Base-by-base conservation (phyloP, 2,797 vertebrate species). In the Graptemys geographica region DNA sequence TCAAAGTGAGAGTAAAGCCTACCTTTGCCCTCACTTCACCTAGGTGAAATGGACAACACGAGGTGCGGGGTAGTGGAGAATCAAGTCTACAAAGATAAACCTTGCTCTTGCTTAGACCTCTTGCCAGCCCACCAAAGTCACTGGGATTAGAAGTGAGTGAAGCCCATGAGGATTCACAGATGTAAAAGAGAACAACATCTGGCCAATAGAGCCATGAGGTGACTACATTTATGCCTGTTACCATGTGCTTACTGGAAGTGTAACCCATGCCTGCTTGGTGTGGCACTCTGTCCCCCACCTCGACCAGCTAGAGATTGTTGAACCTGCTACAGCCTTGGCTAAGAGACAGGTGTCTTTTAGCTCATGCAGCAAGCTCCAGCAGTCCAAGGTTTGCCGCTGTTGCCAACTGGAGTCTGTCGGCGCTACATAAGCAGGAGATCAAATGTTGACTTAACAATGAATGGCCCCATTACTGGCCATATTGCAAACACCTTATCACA, bases 41-140 rank as follows among this genome's bases (percentile, higher is more conserved):
- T 21, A 37, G 19, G 9, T 11, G 11, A 8, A 90, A 84, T 84
- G 33, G 19, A 65, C 3, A 1, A 2, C 2, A 1, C 5, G 11
- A 81, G 2, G 79, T 3, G 83, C 78, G 65, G 47, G 5, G 11
- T 56, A 56, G 9, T 4, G 88, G 41, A 78, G 93, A 88, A 49
- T 0, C 1, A 2, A 27, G 1, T 52, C 8, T 1, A 37, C 65
- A 37, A 69, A 6, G 65, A 69, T 41, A 69, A 69, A 37, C 5
- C 19, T 69, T 37, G 4, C 18, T 69, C n/a, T 21, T 69, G 18
- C n/a, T 69, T 92, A 57, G 81, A 8, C 76, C 78, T 27, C 19
- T 55, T 79, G 65, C 8, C 18, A 19, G 2, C 79, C 23, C 15
- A 21, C 6, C 21, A 41, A 2, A 76, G 33, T 47, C 53, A 2